phyloP scores from a whole-genome alignment of 2,888 invertebrate genomes.

The Colostygia pectinataria region DNA sequence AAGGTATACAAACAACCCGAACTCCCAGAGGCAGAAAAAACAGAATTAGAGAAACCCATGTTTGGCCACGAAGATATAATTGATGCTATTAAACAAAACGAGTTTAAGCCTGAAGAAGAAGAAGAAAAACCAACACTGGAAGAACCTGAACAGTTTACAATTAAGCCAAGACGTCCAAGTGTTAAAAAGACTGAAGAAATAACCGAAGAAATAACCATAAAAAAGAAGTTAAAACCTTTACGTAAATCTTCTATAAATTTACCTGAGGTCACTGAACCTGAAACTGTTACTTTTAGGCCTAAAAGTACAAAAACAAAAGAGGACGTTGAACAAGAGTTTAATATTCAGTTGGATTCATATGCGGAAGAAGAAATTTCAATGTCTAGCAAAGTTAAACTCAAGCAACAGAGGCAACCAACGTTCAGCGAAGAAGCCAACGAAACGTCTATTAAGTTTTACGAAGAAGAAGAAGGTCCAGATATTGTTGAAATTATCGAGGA shows the following conservation, averaged over 20 bases:
- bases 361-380: conserved; percentile 94
- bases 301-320: conserved; percentile 90
- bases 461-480: conserved; percentile 71
- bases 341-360: conserved; percentile 92
- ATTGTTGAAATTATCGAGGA: conserved; percentile 75
- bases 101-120: conserved; percentile 40
- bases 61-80: conserved; percentile 78
- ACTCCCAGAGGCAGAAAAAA: conserved; percentile 79
- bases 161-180: conserved; percentile 67
- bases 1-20: conserved; percentile 82
- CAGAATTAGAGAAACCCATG: conserved; percentile 81
- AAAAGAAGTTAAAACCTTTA: conserved; percentile 87
- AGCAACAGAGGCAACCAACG: conserved; percentile 88
- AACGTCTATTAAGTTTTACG: conserved; percentile 86
- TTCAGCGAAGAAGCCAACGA: conserved; percentile 91
- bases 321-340: conserved; percentile 95
- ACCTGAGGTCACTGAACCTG: conserved; percentile 88
- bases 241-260: conserved; percentile 86
- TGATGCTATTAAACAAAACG: conserved; percentile 55
- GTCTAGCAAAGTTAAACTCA: conserved; percentile 91
- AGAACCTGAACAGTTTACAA: conserved; percentile 67
- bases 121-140: conserved; percentile 49
- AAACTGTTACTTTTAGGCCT: conserved; percentile 91
- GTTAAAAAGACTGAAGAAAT: conserved; percentile 79
- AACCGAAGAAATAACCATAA: conserved; percentile 86